Evolutionary conservation across 2,113 vertebrate species (phyloP).

Genomic region (Paradoxurus hermaphroditus): DNA sequence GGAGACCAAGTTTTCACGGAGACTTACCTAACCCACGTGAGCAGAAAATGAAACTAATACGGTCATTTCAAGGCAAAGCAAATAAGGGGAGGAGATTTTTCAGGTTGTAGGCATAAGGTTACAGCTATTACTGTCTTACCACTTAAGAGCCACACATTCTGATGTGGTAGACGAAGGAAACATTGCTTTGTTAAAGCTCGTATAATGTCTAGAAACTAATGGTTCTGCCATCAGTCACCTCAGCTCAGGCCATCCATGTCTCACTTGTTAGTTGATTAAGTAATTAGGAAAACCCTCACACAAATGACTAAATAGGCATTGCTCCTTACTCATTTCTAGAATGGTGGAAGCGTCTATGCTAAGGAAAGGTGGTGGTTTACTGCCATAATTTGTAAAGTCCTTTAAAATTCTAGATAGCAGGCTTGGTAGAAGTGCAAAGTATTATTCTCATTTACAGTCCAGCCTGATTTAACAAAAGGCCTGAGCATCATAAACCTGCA

Average conservation of each 20-base stretch:
- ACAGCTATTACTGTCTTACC: not conserved
- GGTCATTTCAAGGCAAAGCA: not conserved
- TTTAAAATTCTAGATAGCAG: conserved; percentile 42
- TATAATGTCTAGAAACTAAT: not conserved
- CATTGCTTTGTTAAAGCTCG: not conserved
- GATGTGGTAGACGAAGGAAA: not conserved
- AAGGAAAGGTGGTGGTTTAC: not conserved
- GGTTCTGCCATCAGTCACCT: not conserved
- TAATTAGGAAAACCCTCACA: not conserved
- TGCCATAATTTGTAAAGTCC: conserved; percentile 11
- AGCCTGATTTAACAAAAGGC: conserved; percentile 56
- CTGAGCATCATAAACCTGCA: conserved; percentile 61
- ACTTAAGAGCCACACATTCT: not conserved
- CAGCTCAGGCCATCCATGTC: not conserved
- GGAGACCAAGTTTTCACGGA: not conserved
- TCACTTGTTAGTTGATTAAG: not conserved
- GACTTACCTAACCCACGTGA: not conserved
- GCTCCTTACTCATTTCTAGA: not conserved
- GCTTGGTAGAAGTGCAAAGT: conserved; percentile 20
- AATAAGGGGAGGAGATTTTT: not conserved
- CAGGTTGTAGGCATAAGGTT: not conserved
- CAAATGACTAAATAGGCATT: not conserved
- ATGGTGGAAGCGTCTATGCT: not conserved
- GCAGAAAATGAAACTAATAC: not conserved
- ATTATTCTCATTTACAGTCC: conserved; percentile 46